phyloP scores from a whole-genome alignment of 2,888 invertebrate genomes.

The Panorpa germanica region DNA sequence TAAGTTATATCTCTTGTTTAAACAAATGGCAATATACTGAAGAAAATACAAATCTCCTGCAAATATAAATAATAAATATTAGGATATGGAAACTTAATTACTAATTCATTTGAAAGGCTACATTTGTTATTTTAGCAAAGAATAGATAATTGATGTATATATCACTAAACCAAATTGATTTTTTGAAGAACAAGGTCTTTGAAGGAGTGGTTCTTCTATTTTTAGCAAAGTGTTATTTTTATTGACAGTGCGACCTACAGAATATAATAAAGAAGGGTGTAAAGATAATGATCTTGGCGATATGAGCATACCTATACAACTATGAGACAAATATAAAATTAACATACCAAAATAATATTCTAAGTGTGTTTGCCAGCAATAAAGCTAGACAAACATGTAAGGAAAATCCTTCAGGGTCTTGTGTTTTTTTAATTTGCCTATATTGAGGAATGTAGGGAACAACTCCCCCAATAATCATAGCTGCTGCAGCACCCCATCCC shows the following conservation, averaged over 20 bases:
- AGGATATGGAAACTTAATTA: too few relatives aligned
- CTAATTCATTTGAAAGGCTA: too few relatives aligned
- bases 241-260: not conserved
- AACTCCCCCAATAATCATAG: slow-evolving; percentile 90
- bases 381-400: slow-evolving; percentile 90
- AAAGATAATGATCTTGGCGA: slow-evolving; percentile 3
- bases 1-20: too few relatives aligned
- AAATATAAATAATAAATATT: too few relatives aligned
- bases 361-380: slow-evolving; percentile 85
- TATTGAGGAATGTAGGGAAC: slow-evolving; percentile 95
- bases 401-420: slow-evolving; percentile 95
- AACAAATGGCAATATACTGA: too few relatives aligned
- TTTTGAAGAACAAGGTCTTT: not conserved
- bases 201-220: not conserved
- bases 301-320: not conserved
- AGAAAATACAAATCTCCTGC: too few relatives aligned
- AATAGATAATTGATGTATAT: slow-evolving; percentile 4
- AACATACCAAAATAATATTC: slow-evolving; percentile 93
- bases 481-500: slow-evolving; percentile 63
- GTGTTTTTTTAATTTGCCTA: slow-evolving; percentile 71
- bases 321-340: slow-evolving; percentile 5
- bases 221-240: not conserved
- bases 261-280: too few relatives aligned
- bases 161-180: not conserved
- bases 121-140: not conserved